A percentile compares a stretch with the other conserved stretches of the same genome.
These are phyloP conservation scores for Sebastes jordani DNA, from an alignment of 2,797 vertebrate species.

Conservation along the genomic window DNA sequence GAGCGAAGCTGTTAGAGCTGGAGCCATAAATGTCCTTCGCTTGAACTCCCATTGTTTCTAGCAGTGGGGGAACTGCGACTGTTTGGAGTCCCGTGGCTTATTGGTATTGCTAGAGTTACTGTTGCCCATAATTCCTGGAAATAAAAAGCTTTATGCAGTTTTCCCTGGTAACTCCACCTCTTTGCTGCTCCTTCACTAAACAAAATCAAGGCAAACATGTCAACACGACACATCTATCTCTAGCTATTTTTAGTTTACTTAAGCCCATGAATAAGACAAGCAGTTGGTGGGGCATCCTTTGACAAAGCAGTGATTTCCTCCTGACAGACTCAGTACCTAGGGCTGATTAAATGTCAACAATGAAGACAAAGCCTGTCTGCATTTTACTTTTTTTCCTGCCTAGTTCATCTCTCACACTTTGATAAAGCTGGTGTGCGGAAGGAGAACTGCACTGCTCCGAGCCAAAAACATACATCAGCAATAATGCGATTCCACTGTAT, in stretches of 20 bases:
- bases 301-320: conserved; percentile 78
- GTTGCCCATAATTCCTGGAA: conserved; percentile 48
- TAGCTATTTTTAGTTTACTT: conserved; percentile 48
- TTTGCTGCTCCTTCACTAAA: conserved; percentile 17
- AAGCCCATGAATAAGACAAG: conserved; percentile 58
- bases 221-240: conserved; percentile 31
- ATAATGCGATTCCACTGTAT: conserved; percentile 71
- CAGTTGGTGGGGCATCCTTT: conserved; percentile 66
- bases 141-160: conserved; percentile 38
- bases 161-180: conserved; percentile 25
- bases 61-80: conserved; percentile 21
- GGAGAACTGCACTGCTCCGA: conserved; percentile 57
- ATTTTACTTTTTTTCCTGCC: conserved; percentile 55
- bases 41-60: conserved; percentile 24
- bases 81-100: conserved; percentile 34
- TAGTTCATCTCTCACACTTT: conserved; percentile 64
- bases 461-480: conserved; percentile 75
- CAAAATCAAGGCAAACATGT: conserved; percentile 42
- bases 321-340: conserved; percentile 74
- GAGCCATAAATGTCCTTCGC: conserved; percentile 35
- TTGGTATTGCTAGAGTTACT: conserved; percentile 34
- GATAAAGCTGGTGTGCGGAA: conserved; percentile 69
- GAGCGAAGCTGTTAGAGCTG: conserved; percentile 24
- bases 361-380: conserved; percentile 63
- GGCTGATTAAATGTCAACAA: conserved; percentile 85